Evolutionary conservation across 2,797 vertebrate genomes (phyloP).

Genomic region (Tauraco hartlaubi): DNA sequence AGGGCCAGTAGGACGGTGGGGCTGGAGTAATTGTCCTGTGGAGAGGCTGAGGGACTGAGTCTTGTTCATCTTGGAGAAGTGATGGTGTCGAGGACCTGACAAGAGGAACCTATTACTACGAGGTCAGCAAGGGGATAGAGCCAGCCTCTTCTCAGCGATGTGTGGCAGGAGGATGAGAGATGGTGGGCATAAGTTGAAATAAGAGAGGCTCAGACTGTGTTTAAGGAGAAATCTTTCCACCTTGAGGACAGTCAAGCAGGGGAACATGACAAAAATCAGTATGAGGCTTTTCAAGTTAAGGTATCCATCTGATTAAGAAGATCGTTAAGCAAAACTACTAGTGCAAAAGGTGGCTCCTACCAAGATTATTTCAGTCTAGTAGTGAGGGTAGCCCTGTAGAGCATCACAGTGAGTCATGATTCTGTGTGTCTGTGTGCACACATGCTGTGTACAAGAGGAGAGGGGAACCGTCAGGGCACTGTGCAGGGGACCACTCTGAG

Average conservation of each 20-base stretch:
- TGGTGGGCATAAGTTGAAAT: not conserved
- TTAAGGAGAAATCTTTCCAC: not conserved
- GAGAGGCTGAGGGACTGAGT: not conserved
- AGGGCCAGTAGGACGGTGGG: not conserved
- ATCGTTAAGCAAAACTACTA: not conserved
- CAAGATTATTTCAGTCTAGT: not conserved
- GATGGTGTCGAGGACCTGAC: not conserved
- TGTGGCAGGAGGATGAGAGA: not conserved
- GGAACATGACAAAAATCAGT: not conserved
- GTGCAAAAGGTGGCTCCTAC: not conserved
- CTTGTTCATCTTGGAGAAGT: not conserved
- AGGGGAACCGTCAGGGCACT: not conserved
- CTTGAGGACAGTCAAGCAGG: not conserved
- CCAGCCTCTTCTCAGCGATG: rapidly evolving
- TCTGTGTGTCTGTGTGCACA: too few relatives aligned
- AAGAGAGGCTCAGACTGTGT: not conserved
- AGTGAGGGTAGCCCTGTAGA: not conserved
- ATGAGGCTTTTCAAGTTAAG: not conserved
- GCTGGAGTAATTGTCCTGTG: not conserved
- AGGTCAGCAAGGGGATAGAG: not conserved
- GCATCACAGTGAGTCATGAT: not conserved
- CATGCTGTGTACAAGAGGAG: not conserved
- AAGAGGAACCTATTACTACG: not conserved
- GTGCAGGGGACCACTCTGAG: too few relatives aligned
- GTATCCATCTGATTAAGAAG: not conserved